Base-by-base conservation (phyloP, 2,888 invertebrate species). In the Cetonia aurata region DNA sequence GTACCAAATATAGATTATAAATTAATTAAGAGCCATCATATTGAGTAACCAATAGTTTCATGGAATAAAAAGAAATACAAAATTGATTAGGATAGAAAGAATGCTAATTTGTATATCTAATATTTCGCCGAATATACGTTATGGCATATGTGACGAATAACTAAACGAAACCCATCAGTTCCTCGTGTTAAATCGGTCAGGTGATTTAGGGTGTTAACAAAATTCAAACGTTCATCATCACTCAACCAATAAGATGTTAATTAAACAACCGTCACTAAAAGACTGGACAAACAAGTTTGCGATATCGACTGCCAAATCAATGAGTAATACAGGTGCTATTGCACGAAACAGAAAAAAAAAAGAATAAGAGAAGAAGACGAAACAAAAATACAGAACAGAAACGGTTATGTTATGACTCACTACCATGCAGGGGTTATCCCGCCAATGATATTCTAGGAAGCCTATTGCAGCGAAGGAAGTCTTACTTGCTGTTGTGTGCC, bases 291-390 rank as follows among this genome's bases (percentile, higher is more conserved):
- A 50, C 17, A 17, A 12, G 62, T 50, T 62, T 41, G 10, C 37
- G 37, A 25, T 50, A 50, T 65, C 1, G 37, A 37, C 62, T 41
- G 37, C 50, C 62, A 65, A 33, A 50, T 33, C 17, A 37, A 37
- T 65, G 62, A 65, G 62, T 65, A 65, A 65, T 37, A 50, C 62
- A 65, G 62, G 62, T 65, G 33, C 50, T 33, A 17, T 65, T 17
- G 6, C 19, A 65, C 50, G 50, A 50, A 52, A 25, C 19, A 17
- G 12, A 50, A 50, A 50, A 52, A 25, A 44, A 19, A 19, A 6
- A 25, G 10, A 57, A 15, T 37, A 50, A 19, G 12, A 44, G 19
- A 57, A 15, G 37, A 50, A 31, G 33, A 50, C 15, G 19, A 50
- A 17, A 15, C 9, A 48, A 48, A 31, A 33, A 62, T 13, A 15